These are phyloP conservation scores for Rana temporaria DNA, from an alignment of 2,113 vertebrate species.

Conservation along the genomic window DNA sequence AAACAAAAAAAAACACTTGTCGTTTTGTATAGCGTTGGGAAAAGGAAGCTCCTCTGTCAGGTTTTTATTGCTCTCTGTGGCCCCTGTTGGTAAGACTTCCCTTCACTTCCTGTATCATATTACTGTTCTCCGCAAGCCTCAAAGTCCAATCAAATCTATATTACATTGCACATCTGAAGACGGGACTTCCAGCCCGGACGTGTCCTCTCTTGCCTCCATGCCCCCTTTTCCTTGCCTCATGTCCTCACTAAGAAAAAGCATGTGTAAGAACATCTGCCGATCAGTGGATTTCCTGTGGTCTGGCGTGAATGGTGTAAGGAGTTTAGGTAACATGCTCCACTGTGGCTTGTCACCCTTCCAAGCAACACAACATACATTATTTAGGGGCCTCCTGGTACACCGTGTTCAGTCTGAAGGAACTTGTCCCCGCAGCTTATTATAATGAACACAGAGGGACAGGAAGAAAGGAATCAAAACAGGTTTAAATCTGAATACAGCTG, in stretches of 20 bases:
- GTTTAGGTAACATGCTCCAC: slow-evolving; percentile 66
- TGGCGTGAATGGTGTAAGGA: slow-evolving; percentile 69
- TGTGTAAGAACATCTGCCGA: slow-evolving; percentile 73
- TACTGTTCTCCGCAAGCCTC: slow-evolving; percentile 50
- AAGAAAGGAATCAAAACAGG: slow-evolving; percentile 8
- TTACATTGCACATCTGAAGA: background rate
- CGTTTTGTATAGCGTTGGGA: too few relatives aligned
- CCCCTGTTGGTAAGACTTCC: background rate
- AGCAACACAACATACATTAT: slow-evolving; percentile 68
- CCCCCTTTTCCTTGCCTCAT: slow-evolving; percentile 65
- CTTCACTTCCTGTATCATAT: slow-evolving; percentile 25
- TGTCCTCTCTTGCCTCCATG: slow-evolving; percentile 60
- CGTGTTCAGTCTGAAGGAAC: slow-evolving; percentile 58
- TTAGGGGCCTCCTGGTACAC: slow-evolving; percentile 67
- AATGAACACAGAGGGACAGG: slow-evolving; percentile 24
- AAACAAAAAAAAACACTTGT: too few relatives aligned
- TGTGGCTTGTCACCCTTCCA: slow-evolving; percentile 72
- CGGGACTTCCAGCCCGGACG: background rate
- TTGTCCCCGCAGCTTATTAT: slow-evolving; percentile 24
- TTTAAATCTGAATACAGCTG: background rate
- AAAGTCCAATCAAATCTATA: slow-evolving; percentile 34
- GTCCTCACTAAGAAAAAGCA: slow-evolving; percentile 75
- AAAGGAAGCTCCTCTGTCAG: too few relatives aligned
- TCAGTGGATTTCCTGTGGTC: slow-evolving; percentile 69
- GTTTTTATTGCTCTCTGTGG: too few relatives aligned